Evolutionary conservation across 30 jellyfish, hydroid and myxozoan species (phyloP).

Genomic region (Turritopsis dohrnii): DNA sequence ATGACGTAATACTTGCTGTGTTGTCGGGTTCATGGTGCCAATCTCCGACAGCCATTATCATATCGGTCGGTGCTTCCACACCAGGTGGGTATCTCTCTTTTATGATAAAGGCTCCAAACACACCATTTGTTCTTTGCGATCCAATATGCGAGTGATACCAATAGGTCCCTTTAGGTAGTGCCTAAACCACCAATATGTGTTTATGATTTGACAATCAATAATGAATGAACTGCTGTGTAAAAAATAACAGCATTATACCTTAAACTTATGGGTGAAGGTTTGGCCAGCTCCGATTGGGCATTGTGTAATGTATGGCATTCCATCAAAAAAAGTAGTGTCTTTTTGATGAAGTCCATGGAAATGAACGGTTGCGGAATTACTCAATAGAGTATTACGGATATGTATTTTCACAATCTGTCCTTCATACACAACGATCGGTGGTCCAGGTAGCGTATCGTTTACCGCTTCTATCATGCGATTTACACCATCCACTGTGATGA

Average conservation of each 20-base stretch:
- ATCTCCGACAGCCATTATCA: slow-evolving; percentile 96
- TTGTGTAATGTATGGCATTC: slow-evolving; percentile 89
- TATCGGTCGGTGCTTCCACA: slow-evolving; percentile 56
- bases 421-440: slow-evolving; percentile 80
- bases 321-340: slow-evolving; percentile 92
- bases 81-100: slow-evolving; percentile 85
- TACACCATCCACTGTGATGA: slow-evolving; percentile 78
- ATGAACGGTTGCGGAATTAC: slow-evolving; percentile 87
- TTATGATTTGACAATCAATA: neutral
- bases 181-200: slow-evolving; percentile 29
- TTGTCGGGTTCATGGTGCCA: slow-evolving; percentile 84
- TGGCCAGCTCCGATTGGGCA: slow-evolving; percentile 98
- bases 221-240: neutral
- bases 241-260: slow-evolving; percentile 39
- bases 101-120: slow-evolving; percentile 77
- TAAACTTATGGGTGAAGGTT: slow-evolving; percentile 83
- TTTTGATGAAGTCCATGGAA: slow-evolving; percentile 93
- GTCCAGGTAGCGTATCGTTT: slow-evolving; percentile 90
- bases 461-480: slow-evolving; percentile 84
- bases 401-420: slow-evolving; percentile 77
- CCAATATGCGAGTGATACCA: slow-evolving; percentile 99
- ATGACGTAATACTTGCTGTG: slow-evolving; percentile 3
- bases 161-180: slow-evolving; percentile 87
- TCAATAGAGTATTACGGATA: slow-evolving; percentile 55
- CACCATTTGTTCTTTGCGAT: slow-evolving; percentile 93